Evolutionary conservation across 2,888 invertebrate genomes (phyloP), one percentile per base, ranked within the genome.

Genomic region (Dolomedes plantarius): DNA sequence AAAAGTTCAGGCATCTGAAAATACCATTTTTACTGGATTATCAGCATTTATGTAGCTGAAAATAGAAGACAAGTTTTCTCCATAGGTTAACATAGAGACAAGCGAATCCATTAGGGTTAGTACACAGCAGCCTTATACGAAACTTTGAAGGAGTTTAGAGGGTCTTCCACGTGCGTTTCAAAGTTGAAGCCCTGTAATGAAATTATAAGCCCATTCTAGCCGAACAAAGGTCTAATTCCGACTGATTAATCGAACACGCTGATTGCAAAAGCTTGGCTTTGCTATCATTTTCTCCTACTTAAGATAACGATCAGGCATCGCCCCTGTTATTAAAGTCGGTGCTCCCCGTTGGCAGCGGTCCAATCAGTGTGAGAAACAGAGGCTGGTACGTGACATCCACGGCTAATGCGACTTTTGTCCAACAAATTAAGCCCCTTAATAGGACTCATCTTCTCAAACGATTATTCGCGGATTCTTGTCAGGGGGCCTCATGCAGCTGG

Each of bases 361-460:
- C 56, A 56, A 23, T 16, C 46, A 46, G 46, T n/a, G 11, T 46
- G 46, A 67, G 32, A 41, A 65, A n/a, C 79, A 56, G 73, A 73
- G 73, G 73, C 67, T n/a, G 80, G 67, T 81, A 81, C 81, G 81
- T 81, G 81, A 81, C 23, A 50, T 9, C 23, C 7, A 68, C 68
- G 36, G 56, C 32, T 74, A 81, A 81, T 81, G 81, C 39, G 28
- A 68, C 32, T 23, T 19, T 56, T 56, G 64, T 72, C 64, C 16
- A 39, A 64, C 46, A 39, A 78, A 78, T 78, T 78, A 71, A 78
- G 56, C 19, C 16, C 23, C 56, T 56, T 23, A 56, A 23, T 56
- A 56, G 23, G 56, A 23, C 23, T 23, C 16, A 23, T 46, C 46
- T 9, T 23, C 56, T 56, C 56, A 56, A 56, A 56, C 56, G 19